These are phyloP conservation scores for Wiebesia pumilae DNA, from an alignment of 1,140 invertebrate genomes.

Conservation along the genomic window DNA sequence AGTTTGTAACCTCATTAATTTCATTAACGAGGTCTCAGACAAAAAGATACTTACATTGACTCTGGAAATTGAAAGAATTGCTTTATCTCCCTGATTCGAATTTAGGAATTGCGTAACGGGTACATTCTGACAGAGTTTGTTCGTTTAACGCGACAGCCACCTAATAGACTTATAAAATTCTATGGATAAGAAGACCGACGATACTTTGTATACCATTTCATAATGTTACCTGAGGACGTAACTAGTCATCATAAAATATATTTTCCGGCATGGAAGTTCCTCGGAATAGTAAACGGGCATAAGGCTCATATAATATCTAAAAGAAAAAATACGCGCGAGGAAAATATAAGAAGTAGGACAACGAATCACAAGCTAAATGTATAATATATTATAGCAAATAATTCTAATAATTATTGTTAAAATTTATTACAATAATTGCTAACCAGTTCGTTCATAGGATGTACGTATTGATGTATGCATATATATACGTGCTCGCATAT, in stretches of 20 bases:
- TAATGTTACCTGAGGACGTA: constrained; percentile 31
- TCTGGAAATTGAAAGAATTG: too few relatives aligned
- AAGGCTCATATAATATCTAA: background rate
- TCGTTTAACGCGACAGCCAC: constrained; percentile 57
- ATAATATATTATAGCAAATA: too few relatives aligned
- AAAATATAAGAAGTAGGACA: too few relatives aligned
- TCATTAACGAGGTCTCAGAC: too few relatives aligned
- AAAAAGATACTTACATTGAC: too few relatives aligned
- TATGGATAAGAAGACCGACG: constrained; percentile 46
- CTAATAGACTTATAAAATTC: constrained; percentile 61
- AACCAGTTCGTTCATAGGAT: background rate
- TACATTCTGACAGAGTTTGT: background rate
- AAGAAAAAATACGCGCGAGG: background rate
- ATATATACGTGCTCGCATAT: background rate
- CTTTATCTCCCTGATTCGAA: constrained; percentile 1
- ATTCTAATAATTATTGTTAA: background rate
- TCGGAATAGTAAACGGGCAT: constrained; percentile 11
- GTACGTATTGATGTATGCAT: background rate
- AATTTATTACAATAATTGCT: background rate
- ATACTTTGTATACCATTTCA: constrained; percentile 54
- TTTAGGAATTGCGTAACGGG: background rate
- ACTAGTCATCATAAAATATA: constrained; percentile 58
- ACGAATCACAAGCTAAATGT: too few relatives aligned
- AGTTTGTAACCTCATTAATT: too few relatives aligned
- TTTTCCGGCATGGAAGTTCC: constrained; percentile 36